A percentile compares a stretch with the other conserved stretches of the same genome.
Evolutionary conservation across 2,797 vertebrate genomes (phyloP).

Genomic region (Pelodytes ibericus): DNA sequence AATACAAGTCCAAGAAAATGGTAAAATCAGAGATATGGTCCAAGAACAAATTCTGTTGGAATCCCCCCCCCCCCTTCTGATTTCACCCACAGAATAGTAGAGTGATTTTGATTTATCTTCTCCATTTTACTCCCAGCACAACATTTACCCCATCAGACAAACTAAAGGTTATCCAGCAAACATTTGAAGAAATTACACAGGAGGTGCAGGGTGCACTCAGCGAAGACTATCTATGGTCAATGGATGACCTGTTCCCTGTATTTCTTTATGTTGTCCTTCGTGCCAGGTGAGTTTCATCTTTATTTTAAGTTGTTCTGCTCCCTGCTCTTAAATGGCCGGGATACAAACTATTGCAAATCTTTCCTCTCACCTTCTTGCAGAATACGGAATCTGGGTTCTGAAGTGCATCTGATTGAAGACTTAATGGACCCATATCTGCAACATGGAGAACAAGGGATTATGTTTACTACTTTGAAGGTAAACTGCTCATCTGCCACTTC

Average conservation of each 20-base stretch:
- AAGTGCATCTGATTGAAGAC: conserved; percentile 96
- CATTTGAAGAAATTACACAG: conserved; percentile 97
- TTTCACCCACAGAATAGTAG: too few relatives aligned
- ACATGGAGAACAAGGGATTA: conserved; percentile 96
- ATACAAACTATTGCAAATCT: neutral
- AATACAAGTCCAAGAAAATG: too few relatives aligned
- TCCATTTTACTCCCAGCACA: conserved; percentile 75
- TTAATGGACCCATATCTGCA: conserved; percentile 97
- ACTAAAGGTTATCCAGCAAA: conserved; percentile 94
- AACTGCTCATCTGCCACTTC: conserved; percentile 12
- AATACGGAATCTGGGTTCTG: conserved; percentile 95
- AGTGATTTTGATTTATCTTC: neutral
- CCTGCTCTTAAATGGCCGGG: neutral
- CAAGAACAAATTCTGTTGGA: too few relatives aligned
- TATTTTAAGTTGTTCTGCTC: neutral
- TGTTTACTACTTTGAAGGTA: conserved; percentile 98
- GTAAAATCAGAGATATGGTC: too few relatives aligned
- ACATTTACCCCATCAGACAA: conserved; percentile 97
- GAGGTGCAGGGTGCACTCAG: conserved; percentile 86
- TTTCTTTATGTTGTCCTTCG: conserved; percentile 97
- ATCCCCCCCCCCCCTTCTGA: too few relatives aligned
- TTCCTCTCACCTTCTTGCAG: conserved; percentile 64
- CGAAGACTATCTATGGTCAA: conserved; percentile 97
- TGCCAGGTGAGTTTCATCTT: conserved; percentile 89
- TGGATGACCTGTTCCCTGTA: conserved; percentile 98